Base-by-base conservation (phyloP, 2,888 invertebrate genomes). In the Rutpela maculata region DNA sequence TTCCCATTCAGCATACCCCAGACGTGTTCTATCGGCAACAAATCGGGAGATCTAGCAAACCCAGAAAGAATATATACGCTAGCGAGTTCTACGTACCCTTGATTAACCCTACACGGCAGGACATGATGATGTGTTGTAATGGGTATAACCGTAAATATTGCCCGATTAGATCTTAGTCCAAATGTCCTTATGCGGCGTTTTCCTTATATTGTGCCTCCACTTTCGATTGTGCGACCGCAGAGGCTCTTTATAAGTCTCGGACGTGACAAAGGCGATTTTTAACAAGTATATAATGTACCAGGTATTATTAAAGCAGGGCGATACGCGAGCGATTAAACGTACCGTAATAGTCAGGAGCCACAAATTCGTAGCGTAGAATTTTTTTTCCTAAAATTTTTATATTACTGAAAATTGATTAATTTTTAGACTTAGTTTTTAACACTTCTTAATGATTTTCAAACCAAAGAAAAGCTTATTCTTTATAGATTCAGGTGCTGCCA, bases 51-150 rank as follows among this genome's bases (percentile, higher is more conserved):
- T 50, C 50, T 50, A 50, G 50, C 50, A 50, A 50, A 15, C n/a
- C 50, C 12, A 3, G 50, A 50, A 12, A 50, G n/a, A 50, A 50
- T 50, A 50, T 50, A 50, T 50, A 50, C 50, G 50, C 50, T 12
- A 50, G 50, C n/a, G 4, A 15, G 5, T 50, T 50, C 50, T 50
- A 6, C n/a, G 50, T 50, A 50, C 50, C 50, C 1, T 50, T 50
- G 50, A 50, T 50, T 50, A 50, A 50, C 50, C 50, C 50, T 50
- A 50, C 50, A 50, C 50, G 50, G 50, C 50, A 50, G n/a, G 50
- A 50, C 50, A 50, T 50, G 50, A 50, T 50, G 50, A 50, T 50
- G 50, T 50, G 50, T 50, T 50, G 50, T 50, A 50, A n/a, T 50
- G 50, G 0, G n/a, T 50, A 50, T 50, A 50, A 50, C n/a, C 50